Evolutionary conservation across 2,113 vertebrate genomes (phyloP).

Genomic region (Campylomormyrus tamandua): DNA sequence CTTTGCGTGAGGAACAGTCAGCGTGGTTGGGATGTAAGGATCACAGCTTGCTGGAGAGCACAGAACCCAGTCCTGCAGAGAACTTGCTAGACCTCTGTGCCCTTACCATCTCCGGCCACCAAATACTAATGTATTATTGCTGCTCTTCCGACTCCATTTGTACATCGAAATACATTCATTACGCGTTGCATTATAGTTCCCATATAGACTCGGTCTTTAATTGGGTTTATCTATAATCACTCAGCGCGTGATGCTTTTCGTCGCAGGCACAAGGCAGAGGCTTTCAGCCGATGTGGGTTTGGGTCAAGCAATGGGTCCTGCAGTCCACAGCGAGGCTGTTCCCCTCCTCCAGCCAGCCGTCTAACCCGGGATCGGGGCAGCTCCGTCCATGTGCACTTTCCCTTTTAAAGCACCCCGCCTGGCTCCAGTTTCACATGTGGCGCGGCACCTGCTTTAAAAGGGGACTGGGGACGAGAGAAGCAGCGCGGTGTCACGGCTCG

Average conservation of each 20-base stretch:
- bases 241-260: not conserved
- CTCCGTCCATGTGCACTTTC: constrained; percentile 2
- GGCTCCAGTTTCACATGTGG: not conserved
- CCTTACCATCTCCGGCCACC: not conserved
- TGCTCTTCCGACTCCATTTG: not conserved
- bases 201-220: not conserved
- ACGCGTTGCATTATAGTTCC: not conserved
- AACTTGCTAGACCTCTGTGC: not conserved
- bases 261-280: not conserved
- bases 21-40: not conserved
- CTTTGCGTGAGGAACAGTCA: not conserved
- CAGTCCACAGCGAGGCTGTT: not conserved
- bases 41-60: not conserved
- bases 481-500: not conserved
- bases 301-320: not conserved
- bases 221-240: not conserved
- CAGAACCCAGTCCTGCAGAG: not conserved
- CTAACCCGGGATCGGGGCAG: not conserved
- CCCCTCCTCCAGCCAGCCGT: not conserved
- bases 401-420: not conserved
- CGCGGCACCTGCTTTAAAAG: not conserved
- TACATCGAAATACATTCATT: not conserved
- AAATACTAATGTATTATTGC: not conserved
- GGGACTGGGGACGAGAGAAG: not conserved
- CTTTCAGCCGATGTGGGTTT: not conserved